Evolutionary conservation across 2,113 vertebrate genomes (phyloP), one percentile per base, ranked within the genome.

Genomic region (Hirundichthys speculiger): DNA sequence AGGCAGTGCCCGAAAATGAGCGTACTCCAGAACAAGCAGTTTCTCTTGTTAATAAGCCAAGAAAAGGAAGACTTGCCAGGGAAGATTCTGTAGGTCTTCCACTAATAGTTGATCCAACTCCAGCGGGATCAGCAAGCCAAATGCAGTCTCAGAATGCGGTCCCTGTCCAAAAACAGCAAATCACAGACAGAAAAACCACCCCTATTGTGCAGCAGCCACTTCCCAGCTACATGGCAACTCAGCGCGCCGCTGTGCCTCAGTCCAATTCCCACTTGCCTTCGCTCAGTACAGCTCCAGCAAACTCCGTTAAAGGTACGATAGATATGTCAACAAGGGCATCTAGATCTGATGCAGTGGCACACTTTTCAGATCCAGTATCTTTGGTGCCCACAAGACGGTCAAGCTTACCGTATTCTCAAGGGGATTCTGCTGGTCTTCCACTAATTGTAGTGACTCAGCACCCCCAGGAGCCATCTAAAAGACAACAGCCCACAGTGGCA

Each of bases 261-360:
- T 55, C 73, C 24, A 64, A 10, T 58, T 14, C 40, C 27, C 53
- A 81, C 43, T 15, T 58, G 2, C n/a, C 52, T 58, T 19, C 47
- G n/a, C 25, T 22, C 30, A 38, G 41, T 30, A 75, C 88, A 49
- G 51, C 84, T 66, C 84, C 89, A 48, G 84, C 88, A 67, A 91
- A 89, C 48, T 69, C 75, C 46, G 34, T 86, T 39, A 88, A 85
- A 80, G 53, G 24, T 41, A 85, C 79, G 9, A 13, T 91, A 30
- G 85, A 90, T 21, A 90, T 89, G 89, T 90, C 90, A 63, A 69
- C 64, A 75, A 90, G 75, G 46, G 2, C 13, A 25, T 64, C n/a
- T 22, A 30, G 39, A 65, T 56, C 72, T 1, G 55, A 77, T 2
- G 42, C 13, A 3, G 21, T 46, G 6, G 13, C 20, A 54, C 70